Conservation (phyloP, 2,888 invertebrate genomes). For the Crocallis elinguaria region DNA sequence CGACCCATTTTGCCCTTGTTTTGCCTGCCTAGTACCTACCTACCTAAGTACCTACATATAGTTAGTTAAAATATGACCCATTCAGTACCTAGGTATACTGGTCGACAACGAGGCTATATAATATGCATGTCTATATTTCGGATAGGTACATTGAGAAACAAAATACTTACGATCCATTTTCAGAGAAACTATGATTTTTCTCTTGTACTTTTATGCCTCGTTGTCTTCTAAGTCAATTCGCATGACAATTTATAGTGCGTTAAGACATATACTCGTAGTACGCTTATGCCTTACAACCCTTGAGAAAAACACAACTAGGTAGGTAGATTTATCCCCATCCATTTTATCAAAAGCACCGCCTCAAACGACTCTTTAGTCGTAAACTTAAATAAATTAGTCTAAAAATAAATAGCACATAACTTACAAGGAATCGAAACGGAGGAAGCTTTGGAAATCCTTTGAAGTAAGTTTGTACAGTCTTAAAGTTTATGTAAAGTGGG, state of each 20-base stretch:
- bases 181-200: too few relatives aligned
- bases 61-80: too few relatives aligned
- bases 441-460: slow-evolving; percentile 49
- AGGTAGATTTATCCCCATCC: neutral
- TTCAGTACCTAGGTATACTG: too few relatives aligned
- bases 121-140: too few relatives aligned
- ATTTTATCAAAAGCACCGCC: slow-evolving; percentile 69
- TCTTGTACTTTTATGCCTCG: too few relatives aligned
- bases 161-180: too few relatives aligned
- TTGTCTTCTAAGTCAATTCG: too few relatives aligned
- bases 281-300: neutral
- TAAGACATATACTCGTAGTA: too few relatives aligned
- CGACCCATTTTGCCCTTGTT: slow-evolving; percentile 1
- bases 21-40: neutral
- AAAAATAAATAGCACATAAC: slow-evolving; percentile 54
- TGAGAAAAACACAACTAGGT: neutral
- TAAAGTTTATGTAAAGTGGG: neutral
- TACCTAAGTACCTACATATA: too few relatives aligned
- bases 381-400: slow-evolving; percentile 26
- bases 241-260: too few relatives aligned
- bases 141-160: too few relatives aligned
- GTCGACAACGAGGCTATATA: too few relatives aligned
- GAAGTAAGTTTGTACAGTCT: slow-evolving; percentile 16
- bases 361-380: slow-evolving; percentile 56
- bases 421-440: slow-evolving; percentile 41